These are phyloP conservation scores for Aspidiotus destructor DNA, from an alignment of 2,888 invertebrate species.

Conservation along the genomic window DNA sequence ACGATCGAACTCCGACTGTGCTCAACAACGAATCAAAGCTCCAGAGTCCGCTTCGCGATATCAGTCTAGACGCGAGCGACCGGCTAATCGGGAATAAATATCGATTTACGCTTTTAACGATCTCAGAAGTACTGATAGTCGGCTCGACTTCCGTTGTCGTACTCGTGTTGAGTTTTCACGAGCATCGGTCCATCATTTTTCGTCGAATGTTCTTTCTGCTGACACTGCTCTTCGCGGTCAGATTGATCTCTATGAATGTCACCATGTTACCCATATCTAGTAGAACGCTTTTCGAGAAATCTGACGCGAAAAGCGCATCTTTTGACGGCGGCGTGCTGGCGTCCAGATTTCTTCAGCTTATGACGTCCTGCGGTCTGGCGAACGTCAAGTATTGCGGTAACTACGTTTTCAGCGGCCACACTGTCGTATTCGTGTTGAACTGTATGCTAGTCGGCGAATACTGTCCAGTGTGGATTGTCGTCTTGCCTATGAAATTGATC, in stretches of 20 bases:
- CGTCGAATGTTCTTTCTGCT: conserved; percentile 22
- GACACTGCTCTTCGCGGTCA: conserved; percentile 10
- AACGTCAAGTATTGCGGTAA: conserved; percentile 22
- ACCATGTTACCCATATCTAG: conserved; percentile 28
- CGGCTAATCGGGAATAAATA: not conserved
- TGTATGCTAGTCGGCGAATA: conserved; percentile 21
- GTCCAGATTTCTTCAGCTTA: conserved; percentile 13
- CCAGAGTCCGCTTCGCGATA: conserved; percentile 22
- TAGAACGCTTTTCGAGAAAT: conserved; percentile 7
- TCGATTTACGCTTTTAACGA: not conserved
- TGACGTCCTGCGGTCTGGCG: conserved; percentile 9
- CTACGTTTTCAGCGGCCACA: conserved; percentile 24
- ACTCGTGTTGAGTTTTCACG: conserved; percentile 10
- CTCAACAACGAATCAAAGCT: not conserved
- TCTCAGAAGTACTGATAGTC: conserved; percentile 17
- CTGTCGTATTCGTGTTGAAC: conserved; percentile 17
- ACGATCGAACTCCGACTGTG: conserved; percentile 14
- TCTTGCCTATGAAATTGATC: conserved; percentile 5
- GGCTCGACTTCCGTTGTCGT: conserved; percentile 5
- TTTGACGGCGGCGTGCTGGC: not conserved
- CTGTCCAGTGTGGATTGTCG: not conserved
- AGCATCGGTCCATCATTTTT: conserved; percentile 24
- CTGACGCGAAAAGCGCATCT: not conserved
- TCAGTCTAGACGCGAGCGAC: conserved; percentile 8
- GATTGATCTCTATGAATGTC: conserved; percentile 24